Evolutionary conservation across 2,888 invertebrate genomes (phyloP), one percentile per base, ranked within the genome.

Genomic region (Alentia gelatinosa): DNA sequence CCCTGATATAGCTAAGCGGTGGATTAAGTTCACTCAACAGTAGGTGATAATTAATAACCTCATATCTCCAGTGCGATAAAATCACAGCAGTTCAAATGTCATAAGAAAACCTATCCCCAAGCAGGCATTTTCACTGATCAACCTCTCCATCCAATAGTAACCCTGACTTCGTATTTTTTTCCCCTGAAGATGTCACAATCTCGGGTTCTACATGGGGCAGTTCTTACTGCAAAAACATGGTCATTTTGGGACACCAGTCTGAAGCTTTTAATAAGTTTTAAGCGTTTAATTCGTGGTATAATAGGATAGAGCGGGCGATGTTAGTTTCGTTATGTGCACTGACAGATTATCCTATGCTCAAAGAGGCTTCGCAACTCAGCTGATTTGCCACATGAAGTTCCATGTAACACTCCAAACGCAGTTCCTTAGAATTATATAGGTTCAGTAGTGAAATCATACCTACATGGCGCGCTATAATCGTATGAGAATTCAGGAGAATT

Each of bases 51-150:
- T 4, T n/a, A 79, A 37, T 39, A 74, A 56, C 19, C 23, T 4
- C 1, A 74, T 33, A 79, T 12, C 12, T 79, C 79, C 79, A 39
- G 79, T 15, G 26, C 39, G n/a, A 79, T 19, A 79, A 35, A 39
- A 35, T 79, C 79, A 35, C 35, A 39, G 79, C 79, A 79, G 79
- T 79, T 79, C 33, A 68, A 68, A 26, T 30, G 33, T 68, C 68
- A 68, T 68, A 26, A 30, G 33, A 30, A 30, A 30, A 35, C 79
- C 79, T 79, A 37, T 79, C 79, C 79, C 79, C 79, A 79, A 79
- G 79, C 79, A 79, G 79, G 79, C 79, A 79, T 79, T 79, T 79
- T 15, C 3, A 19, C 23, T 79, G n/a, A n/a, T n/a, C n/a, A n/a
- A 75, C 26, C 39, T 79, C 26, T 74, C 79, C 79, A 79, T 79